Conservation (phyloP, 2,113 vertebrate genomes). For the Amazona guildingii region DNA sequence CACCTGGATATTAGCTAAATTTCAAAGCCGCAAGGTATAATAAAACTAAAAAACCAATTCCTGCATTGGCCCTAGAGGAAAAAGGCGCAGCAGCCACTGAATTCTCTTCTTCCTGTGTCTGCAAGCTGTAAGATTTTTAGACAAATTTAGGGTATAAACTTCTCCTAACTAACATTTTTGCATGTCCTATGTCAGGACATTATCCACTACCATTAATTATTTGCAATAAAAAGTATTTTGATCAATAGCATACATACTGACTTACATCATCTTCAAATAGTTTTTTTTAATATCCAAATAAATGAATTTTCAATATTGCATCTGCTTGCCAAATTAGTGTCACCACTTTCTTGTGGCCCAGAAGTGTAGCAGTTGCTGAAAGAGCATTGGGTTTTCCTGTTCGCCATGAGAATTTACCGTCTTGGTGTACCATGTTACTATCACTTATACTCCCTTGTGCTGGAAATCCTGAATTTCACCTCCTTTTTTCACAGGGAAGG, state of each 20-base stretch:
- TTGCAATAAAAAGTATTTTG: not conserved
- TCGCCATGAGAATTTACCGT: not conserved
- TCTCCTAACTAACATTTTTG: not conserved
- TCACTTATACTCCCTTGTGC: not conserved
- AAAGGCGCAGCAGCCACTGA: not conserved
- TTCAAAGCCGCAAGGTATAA: not conserved
- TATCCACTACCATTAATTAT: not conserved
- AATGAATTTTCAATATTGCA: not conserved
- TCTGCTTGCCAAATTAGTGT: not conserved
- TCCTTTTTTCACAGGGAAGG: not conserved
- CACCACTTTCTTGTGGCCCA: not conserved
- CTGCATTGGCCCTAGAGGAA: not conserved
- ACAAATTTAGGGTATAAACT: not conserved
- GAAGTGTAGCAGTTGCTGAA: not conserved
- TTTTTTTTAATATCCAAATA: not conserved
- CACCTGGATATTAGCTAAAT: not conserved
- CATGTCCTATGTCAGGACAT: not conserved
- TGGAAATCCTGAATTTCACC: not conserved
- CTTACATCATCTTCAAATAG: not conserved
- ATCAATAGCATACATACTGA: no score
- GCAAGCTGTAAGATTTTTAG: not conserved
- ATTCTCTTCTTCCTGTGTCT: not conserved
- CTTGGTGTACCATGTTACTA: not conserved
- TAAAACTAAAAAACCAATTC: not conserved
- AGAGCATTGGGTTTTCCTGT: not conserved